Percentiles rank a stretch among this genome's conserved stretches.
phyloP scores from a whole-genome alignment of 2,113 vertebrate species.

The Heterotilapia buettikoferi region DNA sequence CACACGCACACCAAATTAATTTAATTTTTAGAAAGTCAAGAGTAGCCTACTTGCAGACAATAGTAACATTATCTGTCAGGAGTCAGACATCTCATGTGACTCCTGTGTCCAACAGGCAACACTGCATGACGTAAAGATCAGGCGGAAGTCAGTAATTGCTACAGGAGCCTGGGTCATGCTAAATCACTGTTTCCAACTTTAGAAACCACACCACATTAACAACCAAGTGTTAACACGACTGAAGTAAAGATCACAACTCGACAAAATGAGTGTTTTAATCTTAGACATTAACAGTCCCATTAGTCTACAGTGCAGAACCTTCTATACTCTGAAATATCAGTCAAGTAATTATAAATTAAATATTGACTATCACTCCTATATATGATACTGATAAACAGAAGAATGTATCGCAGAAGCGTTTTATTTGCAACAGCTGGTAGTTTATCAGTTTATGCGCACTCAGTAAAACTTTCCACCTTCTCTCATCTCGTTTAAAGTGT shows the following conservation, averaged over 20 bases:
- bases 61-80: background rate
- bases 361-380: background rate
- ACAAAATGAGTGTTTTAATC: background rate
- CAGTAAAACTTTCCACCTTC: background rate
- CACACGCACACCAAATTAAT: background rate
- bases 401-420: background rate
- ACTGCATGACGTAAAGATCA: background rate
- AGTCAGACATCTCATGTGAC: background rate
- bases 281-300: background rate
- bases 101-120: background rate
- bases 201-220: background rate
- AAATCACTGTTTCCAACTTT: background rate
- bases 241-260: background rate
- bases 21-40: background rate
- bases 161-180: background rate
- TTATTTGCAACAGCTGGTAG: background rate
- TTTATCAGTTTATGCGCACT: background rate
- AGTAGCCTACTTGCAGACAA: background rate
- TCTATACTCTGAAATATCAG: background rate
- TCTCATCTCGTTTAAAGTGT: background rate
- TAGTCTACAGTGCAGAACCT: background rate
- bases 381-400: background rate
- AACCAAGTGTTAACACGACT: background rate
- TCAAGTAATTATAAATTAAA: background rate
- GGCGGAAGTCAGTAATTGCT: background rate